phyloP scores from a whole-genome alignment of 1,140 invertebrate species.

The Gonioctena quinquepunctata region DNA sequence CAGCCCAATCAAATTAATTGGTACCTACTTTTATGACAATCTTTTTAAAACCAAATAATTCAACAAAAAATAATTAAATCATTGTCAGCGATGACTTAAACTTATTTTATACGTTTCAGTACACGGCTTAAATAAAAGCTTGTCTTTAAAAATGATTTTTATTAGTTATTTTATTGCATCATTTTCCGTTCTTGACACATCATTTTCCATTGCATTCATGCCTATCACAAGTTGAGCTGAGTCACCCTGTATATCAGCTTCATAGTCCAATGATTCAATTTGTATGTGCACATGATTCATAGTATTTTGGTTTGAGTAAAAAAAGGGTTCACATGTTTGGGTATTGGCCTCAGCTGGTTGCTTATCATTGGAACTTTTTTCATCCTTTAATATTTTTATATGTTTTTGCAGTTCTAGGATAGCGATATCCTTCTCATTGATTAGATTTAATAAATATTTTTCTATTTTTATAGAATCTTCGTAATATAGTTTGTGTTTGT shows the following conservation, averaged over 20 bases:
- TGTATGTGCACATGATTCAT: background rate
- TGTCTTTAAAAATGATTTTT: too few relatives aligned
- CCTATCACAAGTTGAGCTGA: background rate
- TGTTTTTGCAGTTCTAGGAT: background rate
- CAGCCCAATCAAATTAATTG: too few relatives aligned
- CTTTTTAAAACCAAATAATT: too few relatives aligned
- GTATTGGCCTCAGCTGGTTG: background rate
- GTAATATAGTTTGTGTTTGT: background rate
- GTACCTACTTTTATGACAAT: too few relatives aligned
- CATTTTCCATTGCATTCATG: background rate
- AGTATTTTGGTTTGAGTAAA: background rate
- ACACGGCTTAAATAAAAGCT: too few relatives aligned
- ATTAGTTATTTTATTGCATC: too few relatives aligned
- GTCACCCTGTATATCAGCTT: background rate
- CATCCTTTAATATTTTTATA: background rate
- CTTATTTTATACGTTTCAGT: too few relatives aligned
- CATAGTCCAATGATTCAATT: background rate
- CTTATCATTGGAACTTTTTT: conserved; percentile 8
- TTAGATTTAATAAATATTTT: too few relatives aligned
- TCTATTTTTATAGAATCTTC: conserved; percentile 3
- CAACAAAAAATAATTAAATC: too few relatives aligned
- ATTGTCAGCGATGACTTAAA: too few relatives aligned
- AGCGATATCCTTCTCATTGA: background rate
- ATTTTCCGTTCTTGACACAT: background rate
- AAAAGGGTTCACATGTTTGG: conserved; percentile 4